Conservation (phyloP, 1,140 invertebrate species). For the Euschistus heros region DNA sequence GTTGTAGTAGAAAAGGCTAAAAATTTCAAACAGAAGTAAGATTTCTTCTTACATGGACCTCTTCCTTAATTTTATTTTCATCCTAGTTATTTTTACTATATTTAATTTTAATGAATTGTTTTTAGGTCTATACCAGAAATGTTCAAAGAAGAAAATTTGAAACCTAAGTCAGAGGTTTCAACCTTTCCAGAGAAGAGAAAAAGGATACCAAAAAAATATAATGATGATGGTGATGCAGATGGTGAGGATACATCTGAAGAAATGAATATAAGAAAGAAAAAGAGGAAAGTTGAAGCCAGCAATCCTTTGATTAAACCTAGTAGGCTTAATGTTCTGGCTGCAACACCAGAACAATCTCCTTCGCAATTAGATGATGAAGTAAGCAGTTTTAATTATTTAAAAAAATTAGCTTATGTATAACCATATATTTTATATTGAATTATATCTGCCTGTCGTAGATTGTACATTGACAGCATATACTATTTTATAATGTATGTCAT, state of each 20-base stretch:
- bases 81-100: background rate
- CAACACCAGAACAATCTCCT: background rate
- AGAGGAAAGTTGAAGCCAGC: background rate
- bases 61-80: background rate
- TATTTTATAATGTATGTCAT: too few relatives aligned
- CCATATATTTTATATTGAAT: too few relatives aligned
- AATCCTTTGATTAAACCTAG: slow-evolving; percentile 13
- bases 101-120: slow-evolving; percentile 6
- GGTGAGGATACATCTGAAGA: slow-evolving; percentile 2
- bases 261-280: background rate
- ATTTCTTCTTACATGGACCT: background rate
- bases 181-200: background rate
- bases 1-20: background rate
- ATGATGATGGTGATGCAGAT: background rate
- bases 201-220: background rate
- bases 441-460: too few relatives aligned
- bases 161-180: background rate
- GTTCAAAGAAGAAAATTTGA: slow-evolving; percentile 16
- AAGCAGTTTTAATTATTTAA: too few relatives aligned
- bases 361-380: background rate
- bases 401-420: too few relatives aligned
- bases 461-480: too few relatives aligned
- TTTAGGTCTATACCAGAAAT: slow-evolving; percentile 22
- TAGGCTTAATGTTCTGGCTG: background rate
- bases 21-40: background rate